A percentile compares a stretch with the other conserved stretches of the same genome.
Conservation (phyloP, 2,888 invertebrate genomes). For the Linyphia triangularis region DNA sequence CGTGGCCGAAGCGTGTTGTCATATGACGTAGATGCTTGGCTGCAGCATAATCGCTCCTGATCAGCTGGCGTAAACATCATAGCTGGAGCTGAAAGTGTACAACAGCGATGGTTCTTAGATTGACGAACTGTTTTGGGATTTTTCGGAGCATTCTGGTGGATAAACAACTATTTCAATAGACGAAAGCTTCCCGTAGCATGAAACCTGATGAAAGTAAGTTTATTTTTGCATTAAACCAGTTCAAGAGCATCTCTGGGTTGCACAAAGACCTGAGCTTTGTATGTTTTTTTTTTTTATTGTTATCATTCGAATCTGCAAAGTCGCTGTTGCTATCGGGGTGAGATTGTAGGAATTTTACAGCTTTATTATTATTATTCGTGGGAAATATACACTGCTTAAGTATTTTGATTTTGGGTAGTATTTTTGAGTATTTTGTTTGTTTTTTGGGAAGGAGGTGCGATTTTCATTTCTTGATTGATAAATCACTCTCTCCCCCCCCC, state of each 20-base stretch:
- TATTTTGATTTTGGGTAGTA: not conserved
- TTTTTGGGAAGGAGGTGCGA: not conserved
- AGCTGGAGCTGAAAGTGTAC: not conserved
- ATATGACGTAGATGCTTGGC: slow-evolving; percentile 60
- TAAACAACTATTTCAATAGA: not conserved
- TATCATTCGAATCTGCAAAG: not conserved
- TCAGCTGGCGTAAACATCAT: slow-evolving; percentile 54
- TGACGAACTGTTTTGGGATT: not conserved
- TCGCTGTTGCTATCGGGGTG: not conserved
- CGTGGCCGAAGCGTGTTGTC: slow-evolving; percentile 50
- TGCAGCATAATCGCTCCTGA: slow-evolving; percentile 57
- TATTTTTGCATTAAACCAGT: not conserved
- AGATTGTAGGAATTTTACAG: not conserved
- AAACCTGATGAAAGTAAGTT: not conserved
- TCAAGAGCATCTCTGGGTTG: not conserved
- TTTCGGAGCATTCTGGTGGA: not conserved
- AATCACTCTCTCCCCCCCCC: not conserved
- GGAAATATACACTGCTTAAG: too few species aligned
- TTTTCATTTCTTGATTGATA: not conserved
- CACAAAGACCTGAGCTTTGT: not conserved
- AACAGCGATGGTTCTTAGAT: not conserved
- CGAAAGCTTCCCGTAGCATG: not conserved
- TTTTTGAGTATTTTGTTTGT: not conserved
- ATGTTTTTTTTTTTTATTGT: not conserved
- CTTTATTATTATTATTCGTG: too few species aligned